Conservation (phyloP, 2,888 invertebrate genomes). For the Cephus nigrinus region DNA sequence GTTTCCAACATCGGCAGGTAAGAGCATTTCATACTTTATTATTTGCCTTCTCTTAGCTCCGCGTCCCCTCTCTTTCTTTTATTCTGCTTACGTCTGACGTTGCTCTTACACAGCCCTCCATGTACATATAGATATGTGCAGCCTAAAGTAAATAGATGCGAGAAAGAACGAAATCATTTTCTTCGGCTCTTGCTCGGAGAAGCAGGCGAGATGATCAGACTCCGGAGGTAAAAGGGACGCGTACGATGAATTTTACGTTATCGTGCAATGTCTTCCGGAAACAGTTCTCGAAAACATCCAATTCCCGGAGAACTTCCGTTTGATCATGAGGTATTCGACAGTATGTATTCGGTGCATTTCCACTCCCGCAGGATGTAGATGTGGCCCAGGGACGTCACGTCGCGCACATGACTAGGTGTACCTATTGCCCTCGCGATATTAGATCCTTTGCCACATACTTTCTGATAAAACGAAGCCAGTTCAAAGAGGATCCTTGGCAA, state of each 20-base stretch:
- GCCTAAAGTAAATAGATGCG: neutral
- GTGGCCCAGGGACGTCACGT: neutral
- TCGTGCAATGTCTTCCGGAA: neutral
- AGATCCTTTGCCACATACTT: slow-evolving; percentile 46
- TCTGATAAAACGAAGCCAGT: slow-evolving; percentile 45
- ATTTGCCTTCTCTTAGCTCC: slow-evolving; percentile 31
- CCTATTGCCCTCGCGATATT: slow-evolving; percentile 41
- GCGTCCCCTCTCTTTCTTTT: neutral
- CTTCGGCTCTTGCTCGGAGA: neutral
- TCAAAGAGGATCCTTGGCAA: slow-evolving; percentile 44
- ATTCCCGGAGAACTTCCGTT: neutral
- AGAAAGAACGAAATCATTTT: neutral
- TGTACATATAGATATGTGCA: neutral
- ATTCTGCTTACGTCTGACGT: slow-evolving; percentile 1
- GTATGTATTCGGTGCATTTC: neutral
- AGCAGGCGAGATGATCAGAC: neutral
- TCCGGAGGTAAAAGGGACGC: neutral
- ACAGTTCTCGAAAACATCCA: neutral
- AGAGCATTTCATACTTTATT: slow-evolving; percentile 45
- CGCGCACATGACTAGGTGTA: slow-evolving; percentile 11
- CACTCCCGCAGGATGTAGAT: neutral
- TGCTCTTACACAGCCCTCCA: neutral
- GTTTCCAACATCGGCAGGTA: slow-evolving; percentile 45
- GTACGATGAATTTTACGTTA: neutral
- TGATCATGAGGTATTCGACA: neutral